A percentile compares a stretch with the other conserved stretches of the same genome.
Conservation (phyloP, 1,140 invertebrate species). For the Microplitis mediator region DNA sequence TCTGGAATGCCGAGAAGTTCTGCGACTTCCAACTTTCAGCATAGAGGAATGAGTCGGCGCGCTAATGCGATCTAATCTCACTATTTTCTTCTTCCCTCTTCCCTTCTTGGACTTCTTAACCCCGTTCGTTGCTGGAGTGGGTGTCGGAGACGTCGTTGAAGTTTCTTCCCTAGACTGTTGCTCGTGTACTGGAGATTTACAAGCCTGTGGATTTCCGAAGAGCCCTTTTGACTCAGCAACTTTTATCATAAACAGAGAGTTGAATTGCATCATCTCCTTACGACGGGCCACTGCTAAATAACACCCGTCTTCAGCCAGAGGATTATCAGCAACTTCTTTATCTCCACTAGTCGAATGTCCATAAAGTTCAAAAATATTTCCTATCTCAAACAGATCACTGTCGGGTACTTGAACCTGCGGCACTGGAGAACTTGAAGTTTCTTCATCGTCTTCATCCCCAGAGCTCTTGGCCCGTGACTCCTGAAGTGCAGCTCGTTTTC, state of each 20-base stretch:
- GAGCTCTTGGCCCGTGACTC: slow-evolving; percentile 9
- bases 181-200: slow-evolving; percentile 30
- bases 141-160: too few species aligned
- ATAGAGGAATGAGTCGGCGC: slow-evolving; percentile 62
- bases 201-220: slow-evolving; percentile 65
- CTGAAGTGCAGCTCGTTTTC: slow-evolving; percentile 21
- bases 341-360: not conserved
- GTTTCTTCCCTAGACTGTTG: slow-evolving; percentile 22
- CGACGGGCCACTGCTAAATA: slow-evolving; percentile 74
- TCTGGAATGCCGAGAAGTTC: slow-evolving; percentile 14
- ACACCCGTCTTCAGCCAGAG: slow-evolving; percentile 66
- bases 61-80: slow-evolving; percentile 59
- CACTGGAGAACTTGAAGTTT: slow-evolving; percentile 7
- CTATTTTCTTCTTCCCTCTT: slow-evolving; percentile 35
- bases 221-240: slow-evolving; percentile 77
- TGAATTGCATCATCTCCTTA: slow-evolving; percentile 74
- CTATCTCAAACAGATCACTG: slow-evolving; percentile 73
- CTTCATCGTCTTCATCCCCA: slow-evolving; percentile 26
- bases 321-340: slow-evolving; percentile 3
- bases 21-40: slow-evolving; percentile 27
- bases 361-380: slow-evolving; percentile 35
- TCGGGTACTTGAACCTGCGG: slow-evolving; percentile 66
- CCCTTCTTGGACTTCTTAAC: slow-evolving; percentile 16
- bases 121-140: slow-evolving; percentile 26
- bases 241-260: slow-evolving; percentile 80